phyloP scores from a whole-genome alignment of 2,797 vertebrate genomes.

The Enteromius afrohamiltoni region DNA sequence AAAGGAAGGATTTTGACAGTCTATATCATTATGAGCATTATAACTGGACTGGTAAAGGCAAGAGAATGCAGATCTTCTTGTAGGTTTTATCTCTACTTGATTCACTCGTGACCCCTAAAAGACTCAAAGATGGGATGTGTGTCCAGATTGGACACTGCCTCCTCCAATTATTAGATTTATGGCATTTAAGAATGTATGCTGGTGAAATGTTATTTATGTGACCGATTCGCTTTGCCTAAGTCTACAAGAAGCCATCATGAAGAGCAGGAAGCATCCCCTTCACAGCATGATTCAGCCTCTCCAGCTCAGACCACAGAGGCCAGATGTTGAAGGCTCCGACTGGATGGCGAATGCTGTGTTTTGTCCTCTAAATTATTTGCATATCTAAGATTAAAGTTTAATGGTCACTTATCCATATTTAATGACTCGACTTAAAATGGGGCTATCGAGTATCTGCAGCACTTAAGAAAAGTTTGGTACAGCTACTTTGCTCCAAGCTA shows the following conservation, averaged over 20 bases:
- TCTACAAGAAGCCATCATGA: background rate
- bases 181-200: background rate
- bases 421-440: slow-evolving; percentile 48
- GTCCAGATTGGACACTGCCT: background rate
- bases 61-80: background rate
- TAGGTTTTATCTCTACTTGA: background rate
- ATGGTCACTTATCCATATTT: slow-evolving; percentile 55
- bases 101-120: background rate
- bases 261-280: background rate
- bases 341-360: slow-evolving; percentile 37
- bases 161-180: slow-evolving; percentile 8
- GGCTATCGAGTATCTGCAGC: slow-evolving; percentile 42
- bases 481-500: slow-evolving; percentile 13
- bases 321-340: slow-evolving; percentile 1
- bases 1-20: background rate
- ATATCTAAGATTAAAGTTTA: slow-evolving; percentile 54
- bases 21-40: background rate
- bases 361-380: slow-evolving; percentile 51
- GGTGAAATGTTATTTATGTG: background rate
- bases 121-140: background rate
- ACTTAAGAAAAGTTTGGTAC: slow-evolving; percentile 42
- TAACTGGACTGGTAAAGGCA: background rate
- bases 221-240: background rate
- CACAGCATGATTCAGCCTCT: background rate
- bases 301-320: background rate